These are phyloP conservation scores for Drosophila sproati DNA, from an alignment of 1,140 invertebrate genomes.

Conservation along the genomic window DNA sequence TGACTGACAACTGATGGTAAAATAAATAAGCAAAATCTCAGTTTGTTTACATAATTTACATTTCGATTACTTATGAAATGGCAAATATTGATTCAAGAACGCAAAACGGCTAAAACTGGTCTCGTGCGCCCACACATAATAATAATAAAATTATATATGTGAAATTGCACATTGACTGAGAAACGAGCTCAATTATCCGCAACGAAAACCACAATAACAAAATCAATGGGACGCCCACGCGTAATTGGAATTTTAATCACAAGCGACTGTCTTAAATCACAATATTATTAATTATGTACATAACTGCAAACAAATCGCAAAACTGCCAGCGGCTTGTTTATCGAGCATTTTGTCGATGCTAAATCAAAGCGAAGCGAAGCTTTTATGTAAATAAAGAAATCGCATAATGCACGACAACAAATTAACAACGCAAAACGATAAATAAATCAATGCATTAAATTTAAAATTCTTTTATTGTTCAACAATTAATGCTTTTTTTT, in stretches of 20 bases:
- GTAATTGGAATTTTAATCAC: constrained; percentile 43
- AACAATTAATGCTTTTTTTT: background rate
- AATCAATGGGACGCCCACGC: constrained; percentile 33
- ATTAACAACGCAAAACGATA: constrained; percentile 35
- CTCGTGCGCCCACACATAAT: constrained; percentile 33
- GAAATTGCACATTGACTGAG: background rate
- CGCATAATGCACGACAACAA: constrained; percentile 19
- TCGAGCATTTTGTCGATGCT: constrained; percentile 1
- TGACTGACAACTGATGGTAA: background rate
- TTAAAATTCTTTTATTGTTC: constrained; percentile 9
- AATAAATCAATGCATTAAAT: constrained; percentile 41
- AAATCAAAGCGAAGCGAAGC: constrained; percentile 25
- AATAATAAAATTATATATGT: background rate
- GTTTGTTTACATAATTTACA: constrained; percentile 12
- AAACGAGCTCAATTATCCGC: constrained; percentile 27
- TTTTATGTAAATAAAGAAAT: constrained; percentile 30
- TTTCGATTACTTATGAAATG: constrained; percentile 18
- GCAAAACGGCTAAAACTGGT: constrained; percentile 29
- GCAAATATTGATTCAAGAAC: constrained; percentile 48
- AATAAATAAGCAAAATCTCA: constrained; percentile 3
- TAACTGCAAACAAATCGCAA: constrained; percentile 16
- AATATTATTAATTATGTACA: constrained; percentile 44
- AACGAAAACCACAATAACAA: constrained; percentile 2
- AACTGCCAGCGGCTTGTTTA: constrained; percentile 33
- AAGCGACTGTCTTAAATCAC: constrained; percentile 26